Evolutionary conservation across 1,140 invertebrate species (phyloP), one percentile per base, ranked within the genome.

Genomic region (Zelostemma sp.): DNA sequence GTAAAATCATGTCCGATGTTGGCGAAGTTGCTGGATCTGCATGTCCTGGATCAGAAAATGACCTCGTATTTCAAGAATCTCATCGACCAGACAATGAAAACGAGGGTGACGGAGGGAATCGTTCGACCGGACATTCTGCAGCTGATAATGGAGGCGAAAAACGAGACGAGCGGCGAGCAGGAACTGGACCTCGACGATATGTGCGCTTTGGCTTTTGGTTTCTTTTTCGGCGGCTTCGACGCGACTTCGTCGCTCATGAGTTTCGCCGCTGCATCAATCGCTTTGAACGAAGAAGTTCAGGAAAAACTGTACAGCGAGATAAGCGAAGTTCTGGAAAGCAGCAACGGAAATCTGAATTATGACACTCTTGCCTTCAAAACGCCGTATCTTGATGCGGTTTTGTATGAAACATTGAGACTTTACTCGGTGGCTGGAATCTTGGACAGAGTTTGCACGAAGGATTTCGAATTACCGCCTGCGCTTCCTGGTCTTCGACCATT

Each of bases 261-360:
- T 28, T 88, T 87, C 59, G 69, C 81, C 0, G 63, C 84, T 0
- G 40, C 14, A 16, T 15, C 16, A 16, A 8, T 43, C n/a, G 40
- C 16, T 14, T 43, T 16, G 40, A 85, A 91, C 80, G 84, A 85
- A 16, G 87, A 89, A 15, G 76, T 88, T 14, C 90, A 92, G 73
- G 75, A 85, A n/a, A 85, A 81, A 57, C 25, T 71, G 9, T 50
- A 57, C 35, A 19, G 40, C 19, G 68, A 66, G 50, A 59, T 71
- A 1, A 62, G 66, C 47, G 11, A 21, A 6, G 41, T 54, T 31
- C 11, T 66, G 0, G 56, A 60, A 35, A n/a, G 58, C 12, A 38
- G 41, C 0, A 53, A 59, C n/a, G 62, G 68, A n/a, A 54, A 58
- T 21, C 49, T 56, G 0, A 45, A 19, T 18, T 70, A 62, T 12